A percentile compares a stretch with the other conserved stretches of the same genome.
Evolutionary conservation across 2,113 vertebrate species (phyloP).

Genomic region (Coturnix japonica): DNA sequence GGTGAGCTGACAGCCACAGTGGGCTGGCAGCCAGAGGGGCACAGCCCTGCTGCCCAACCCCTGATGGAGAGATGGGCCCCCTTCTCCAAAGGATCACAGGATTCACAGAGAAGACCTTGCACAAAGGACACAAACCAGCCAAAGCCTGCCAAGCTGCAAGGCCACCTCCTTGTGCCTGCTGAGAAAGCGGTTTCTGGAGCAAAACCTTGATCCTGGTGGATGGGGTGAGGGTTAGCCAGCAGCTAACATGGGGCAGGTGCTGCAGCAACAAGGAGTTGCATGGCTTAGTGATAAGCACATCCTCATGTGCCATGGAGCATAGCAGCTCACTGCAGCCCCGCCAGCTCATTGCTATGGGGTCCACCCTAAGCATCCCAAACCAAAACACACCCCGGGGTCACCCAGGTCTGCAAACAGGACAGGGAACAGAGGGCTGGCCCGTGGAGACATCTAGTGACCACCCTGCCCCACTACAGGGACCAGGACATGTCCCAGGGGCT

Average conservation of each 20-base stretch:
- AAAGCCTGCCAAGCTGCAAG: not conserved
- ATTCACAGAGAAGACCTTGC: not conserved
- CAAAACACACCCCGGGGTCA: not conserved
- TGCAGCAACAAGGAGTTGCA: not conserved
- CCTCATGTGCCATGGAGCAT: accelerated
- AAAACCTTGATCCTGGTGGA: not conserved
- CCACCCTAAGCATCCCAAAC: not conserved
- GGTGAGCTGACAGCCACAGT: accelerated
- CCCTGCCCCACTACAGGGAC: not conserved
- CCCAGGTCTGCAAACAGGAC: not conserved
- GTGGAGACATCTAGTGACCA: conserved; percentile 25
- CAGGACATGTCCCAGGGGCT: not conserved
- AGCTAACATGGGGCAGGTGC: accelerated
- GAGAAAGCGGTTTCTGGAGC: not conserved
- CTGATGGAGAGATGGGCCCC: accelerated
- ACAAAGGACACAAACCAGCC: not conserved
- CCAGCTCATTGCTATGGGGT: accelerated
- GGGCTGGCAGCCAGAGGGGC: not conserved
- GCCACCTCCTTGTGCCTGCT: not conserved
- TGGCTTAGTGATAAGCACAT: accelerated
- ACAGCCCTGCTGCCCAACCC: not conserved
- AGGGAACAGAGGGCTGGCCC: not conserved
- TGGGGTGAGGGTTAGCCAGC: not conserved
- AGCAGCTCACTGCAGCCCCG: not conserved
- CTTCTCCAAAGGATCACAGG: not conserved